Percentiles rank a stretch among this genome's conserved stretches.
These are phyloP conservation scores for Sylvia borin DNA, from an alignment of 2,797 vertebrate genomes.

Conservation along the genomic window DNA sequence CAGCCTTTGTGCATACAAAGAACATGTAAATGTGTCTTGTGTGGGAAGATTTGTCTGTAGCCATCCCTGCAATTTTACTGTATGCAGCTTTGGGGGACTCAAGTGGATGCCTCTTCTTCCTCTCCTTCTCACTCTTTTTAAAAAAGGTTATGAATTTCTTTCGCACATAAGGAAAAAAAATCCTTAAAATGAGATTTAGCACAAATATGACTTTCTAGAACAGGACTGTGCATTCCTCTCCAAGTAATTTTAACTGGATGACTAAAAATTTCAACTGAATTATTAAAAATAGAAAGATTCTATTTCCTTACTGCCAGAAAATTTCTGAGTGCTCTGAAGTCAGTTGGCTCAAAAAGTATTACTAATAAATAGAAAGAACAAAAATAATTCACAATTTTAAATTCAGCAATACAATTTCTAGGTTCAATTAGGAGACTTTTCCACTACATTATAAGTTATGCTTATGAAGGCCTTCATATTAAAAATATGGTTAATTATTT, in stretches of 20 bases:
- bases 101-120: background rate
- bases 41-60: background rate
- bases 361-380: conserved; percentile 21
- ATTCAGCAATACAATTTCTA: background rate
- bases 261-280: conserved; percentile 47
- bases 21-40: background rate
- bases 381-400: conserved; percentile 25
- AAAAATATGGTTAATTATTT: background rate
- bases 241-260: conserved; percentile 35
- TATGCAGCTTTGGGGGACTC: background rate
- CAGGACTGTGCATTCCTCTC: background rate
- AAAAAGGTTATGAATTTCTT: background rate
- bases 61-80: background rate
- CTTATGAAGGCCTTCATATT: background rate
- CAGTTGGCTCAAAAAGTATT: background rate
- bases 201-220: conserved; percentile 37
- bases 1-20: background rate
- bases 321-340: conserved; percentile 12
- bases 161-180: conserved; percentile 19
- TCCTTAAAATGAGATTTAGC: background rate
- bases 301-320: conserved; percentile 45
- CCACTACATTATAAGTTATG: background rate
- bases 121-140: too few relatives aligned
- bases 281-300: conserved; percentile 59
- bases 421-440: background rate